Evolutionary conservation across 2,797 vertebrate genomes (phyloP).

Genomic region (Spinus olivaceus): DNA sequence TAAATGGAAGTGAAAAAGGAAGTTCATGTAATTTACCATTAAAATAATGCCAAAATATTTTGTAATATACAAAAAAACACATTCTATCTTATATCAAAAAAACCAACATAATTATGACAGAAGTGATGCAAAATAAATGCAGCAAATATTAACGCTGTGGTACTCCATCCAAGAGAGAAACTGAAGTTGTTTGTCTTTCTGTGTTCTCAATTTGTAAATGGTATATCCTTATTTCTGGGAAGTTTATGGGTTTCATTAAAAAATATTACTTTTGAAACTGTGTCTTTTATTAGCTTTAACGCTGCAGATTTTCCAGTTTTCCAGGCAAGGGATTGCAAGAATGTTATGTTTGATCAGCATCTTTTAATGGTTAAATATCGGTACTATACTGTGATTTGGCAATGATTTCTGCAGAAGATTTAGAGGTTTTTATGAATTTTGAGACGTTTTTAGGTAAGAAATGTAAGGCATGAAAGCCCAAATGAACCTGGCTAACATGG

Average conservation of each 20-base stretch:
- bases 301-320: neutral
- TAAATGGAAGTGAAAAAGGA: neutral
- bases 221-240: neutral
- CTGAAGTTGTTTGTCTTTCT: neutral
- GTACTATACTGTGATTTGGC: neutral
- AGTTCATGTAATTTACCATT: neutral
- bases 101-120: fast-evolving
- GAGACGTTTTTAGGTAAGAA: neutral
- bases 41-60: neutral
- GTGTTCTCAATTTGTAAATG: neutral
- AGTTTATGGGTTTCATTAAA: neutral
- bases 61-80: neutral
- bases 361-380: neutral
- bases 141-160: neutral
- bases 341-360: neutral
- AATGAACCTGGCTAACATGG: neutral
- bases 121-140: neutral
- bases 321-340: neutral
- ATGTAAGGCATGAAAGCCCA: neutral
- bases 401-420: neutral
- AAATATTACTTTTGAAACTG: neutral
- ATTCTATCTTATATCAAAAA: neutral
- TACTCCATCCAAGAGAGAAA: neutral
- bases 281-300: neutral
- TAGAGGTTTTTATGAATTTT: neutral